Conservation (phyloP, 2,113 vertebrate species). For the Vireo altiloquus region DNA sequence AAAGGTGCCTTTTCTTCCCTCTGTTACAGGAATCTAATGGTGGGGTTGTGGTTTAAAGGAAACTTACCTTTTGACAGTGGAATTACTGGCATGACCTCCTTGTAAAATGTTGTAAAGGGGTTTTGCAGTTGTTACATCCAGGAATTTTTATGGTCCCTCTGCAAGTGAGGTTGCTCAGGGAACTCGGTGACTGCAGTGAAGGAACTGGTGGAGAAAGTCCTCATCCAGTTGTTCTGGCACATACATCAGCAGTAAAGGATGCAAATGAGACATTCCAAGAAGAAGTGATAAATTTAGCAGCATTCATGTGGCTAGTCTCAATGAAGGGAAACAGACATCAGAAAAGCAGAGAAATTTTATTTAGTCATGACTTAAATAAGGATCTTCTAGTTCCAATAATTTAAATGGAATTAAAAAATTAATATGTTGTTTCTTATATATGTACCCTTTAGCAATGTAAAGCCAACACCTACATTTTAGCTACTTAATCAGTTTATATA, state of each 20-base stretch:
- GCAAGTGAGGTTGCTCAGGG: background rate
- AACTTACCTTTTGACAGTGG: background rate
- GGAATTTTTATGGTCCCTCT: background rate
- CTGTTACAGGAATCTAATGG: background rate
- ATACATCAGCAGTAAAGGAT: background rate
- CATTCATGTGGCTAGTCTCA: background rate
- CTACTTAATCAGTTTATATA: background rate
- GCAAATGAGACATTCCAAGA: constrained; percentile 7
- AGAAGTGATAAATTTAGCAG: background rate
- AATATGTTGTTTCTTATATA: background rate
- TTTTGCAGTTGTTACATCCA: background rate
- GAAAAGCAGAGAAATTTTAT: background rate
- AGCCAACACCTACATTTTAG: background rate
- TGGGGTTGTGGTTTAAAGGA: background rate
- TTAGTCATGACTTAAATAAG: background rate
- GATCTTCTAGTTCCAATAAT: background rate
- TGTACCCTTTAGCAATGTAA: background rate
- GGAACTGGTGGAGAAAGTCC: background rate
- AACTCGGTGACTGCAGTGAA: background rate
- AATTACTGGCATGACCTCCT: background rate
- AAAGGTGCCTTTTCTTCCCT: background rate
- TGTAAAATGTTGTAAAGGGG: background rate
- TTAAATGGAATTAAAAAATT: background rate
- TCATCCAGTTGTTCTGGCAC: background rate
- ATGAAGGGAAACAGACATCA: background rate